Percentiles rank a stretch among this genome's conserved stretches.
These are phyloP conservation scores for Orthosia gothica DNA, from an alignment of 2,888 invertebrate species.

Conservation along the genomic window DNA sequence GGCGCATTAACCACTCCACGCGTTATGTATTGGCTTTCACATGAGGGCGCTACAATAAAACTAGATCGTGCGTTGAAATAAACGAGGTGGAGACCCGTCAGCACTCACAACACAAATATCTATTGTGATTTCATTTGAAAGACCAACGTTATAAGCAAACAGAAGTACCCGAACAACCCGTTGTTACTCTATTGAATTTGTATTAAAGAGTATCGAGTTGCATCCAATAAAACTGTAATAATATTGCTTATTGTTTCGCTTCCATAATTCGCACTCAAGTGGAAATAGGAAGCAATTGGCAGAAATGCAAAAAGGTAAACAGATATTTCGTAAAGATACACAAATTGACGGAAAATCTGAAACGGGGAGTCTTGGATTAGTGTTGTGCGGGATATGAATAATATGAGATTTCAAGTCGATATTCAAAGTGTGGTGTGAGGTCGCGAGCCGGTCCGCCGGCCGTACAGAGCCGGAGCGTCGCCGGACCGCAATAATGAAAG, in stretches of 20 bases:
- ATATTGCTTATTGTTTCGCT: constrained; percentile 64
- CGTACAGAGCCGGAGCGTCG: constrained; percentile 66
- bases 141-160: constrained; percentile 46
- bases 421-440: constrained; percentile 70
- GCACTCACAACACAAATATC: constrained; percentile 24
- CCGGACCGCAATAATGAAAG: constrained; percentile 85
- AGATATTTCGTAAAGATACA: constrained; percentile 30
- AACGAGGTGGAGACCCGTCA: constrained; percentile 46
- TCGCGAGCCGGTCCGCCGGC: constrained; percentile 26
- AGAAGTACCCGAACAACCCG: constrained; percentile 27
- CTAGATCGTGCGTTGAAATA: constrained; percentile 73
- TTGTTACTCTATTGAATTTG: constrained; percentile 36
- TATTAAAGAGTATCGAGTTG: constrained; percentile 60
- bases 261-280: constrained; percentile 56
- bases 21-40: constrained; percentile 84
- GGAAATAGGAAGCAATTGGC: constrained; percentile 58
- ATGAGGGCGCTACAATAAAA: constrained; percentile 82
- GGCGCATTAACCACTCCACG: constrained; percentile 86
- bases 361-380: constrained; percentile 27
- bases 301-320: constrained; percentile 48
- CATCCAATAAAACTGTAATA: constrained; percentile 64
- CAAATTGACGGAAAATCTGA: constrained; percentile 28
- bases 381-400: constrained; percentile 25
- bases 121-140: constrained; percentile 60
- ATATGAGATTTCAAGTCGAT: constrained; percentile 71